Evolutionary conservation across 1,140 invertebrate genomes (phyloP), one percentile per base, ranked within the genome.

Genomic region (Whitmania pigra): DNA sequence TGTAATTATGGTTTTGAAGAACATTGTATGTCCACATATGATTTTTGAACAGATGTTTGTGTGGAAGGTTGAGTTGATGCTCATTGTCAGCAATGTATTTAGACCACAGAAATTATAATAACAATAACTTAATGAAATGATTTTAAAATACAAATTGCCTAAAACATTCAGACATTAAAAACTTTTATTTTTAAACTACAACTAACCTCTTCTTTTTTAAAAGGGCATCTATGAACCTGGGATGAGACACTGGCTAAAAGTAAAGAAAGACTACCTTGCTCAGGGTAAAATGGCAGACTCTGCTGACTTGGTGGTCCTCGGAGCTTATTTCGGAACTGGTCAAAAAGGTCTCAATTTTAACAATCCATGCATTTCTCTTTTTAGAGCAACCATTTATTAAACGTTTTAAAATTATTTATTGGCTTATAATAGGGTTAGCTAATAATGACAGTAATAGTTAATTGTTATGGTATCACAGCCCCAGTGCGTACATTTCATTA

Each of bases 191-290:
- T 49, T 15, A 49, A 49, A 11, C 43, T 49, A 36, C 5, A 49
- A 49, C 0, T 49, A 49, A 49, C 15, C 43, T 17, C 43, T 49
- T 49, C 9, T 17, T 60, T 60, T 60, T n/a, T n/a, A n/a, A 31
- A 80, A 90, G 83, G 87, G 90, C 77, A 87, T 86, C 70, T 95
- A 95, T 82, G 90, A 94, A 78, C 93, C 93, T 0, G 93, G 93
- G 0, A 95, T 94, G 79, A 85, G 93, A 29, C 91, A 93, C 80
- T 95, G 93, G 93, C 79, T 95, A 60, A 96, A 96, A 85, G 88
- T 96, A 17, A 96, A 96, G 80, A 94, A 94, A 81, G 93, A 95
- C 81, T 95, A 96, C 81, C 83, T 95, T 22, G 88, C 89, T 80
- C 88, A 87, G 73, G 93, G 92, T 43, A 88, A 88, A n/a, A 94